A percentile compares a stretch with the other conserved stretches of the same genome.
Conservation (phyloP, 2,113 vertebrate species). For the Carassius carassius region DNA sequence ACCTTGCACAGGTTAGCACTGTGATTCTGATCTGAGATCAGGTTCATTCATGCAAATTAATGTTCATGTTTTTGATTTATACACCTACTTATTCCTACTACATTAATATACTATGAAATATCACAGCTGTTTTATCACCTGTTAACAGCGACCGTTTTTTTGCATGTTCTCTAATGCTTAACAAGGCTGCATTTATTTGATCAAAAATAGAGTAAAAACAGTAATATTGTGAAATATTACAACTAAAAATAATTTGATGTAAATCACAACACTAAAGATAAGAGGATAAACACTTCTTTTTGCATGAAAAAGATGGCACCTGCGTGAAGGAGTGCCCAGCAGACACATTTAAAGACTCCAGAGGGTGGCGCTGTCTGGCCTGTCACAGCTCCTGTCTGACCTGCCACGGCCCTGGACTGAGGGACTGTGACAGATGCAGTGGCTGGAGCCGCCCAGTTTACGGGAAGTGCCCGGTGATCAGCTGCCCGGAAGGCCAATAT, state of each 20-base stretch:
- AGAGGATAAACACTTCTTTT: neutral
- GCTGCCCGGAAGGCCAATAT: conserved; percentile 73
- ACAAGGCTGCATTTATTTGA: too few relatives aligned
- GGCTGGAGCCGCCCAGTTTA: conserved; percentile 69
- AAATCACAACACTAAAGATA: too few relatives aligned
- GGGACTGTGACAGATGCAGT: conserved; percentile 75
- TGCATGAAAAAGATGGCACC: conserved; percentile 61
- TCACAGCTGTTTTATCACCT: too few relatives aligned
- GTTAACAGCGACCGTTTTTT: too few relatives aligned
- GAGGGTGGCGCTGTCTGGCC: conserved; percentile 74
- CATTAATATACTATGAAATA: too few relatives aligned
- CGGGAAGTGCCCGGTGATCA: conserved; percentile 73
- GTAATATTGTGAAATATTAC: too few relatives aligned
- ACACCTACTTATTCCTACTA: too few relatives aligned
- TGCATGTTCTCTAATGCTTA: too few relatives aligned
- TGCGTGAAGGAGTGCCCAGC: conserved; percentile 72
- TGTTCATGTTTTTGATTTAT: too few relatives aligned
- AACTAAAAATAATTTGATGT: too few relatives aligned
- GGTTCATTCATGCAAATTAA: neutral
- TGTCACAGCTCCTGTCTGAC: conserved; percentile 76
- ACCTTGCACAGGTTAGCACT: neutral
- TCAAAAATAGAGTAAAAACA: too few relatives aligned
- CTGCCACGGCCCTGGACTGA: conserved; percentile 71
- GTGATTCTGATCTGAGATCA: neutral
- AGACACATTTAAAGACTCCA: conserved; percentile 72